Evolutionary conservation across 2,113 vertebrate species (phyloP).

Genomic region (Siniperca chuatsi): DNA sequence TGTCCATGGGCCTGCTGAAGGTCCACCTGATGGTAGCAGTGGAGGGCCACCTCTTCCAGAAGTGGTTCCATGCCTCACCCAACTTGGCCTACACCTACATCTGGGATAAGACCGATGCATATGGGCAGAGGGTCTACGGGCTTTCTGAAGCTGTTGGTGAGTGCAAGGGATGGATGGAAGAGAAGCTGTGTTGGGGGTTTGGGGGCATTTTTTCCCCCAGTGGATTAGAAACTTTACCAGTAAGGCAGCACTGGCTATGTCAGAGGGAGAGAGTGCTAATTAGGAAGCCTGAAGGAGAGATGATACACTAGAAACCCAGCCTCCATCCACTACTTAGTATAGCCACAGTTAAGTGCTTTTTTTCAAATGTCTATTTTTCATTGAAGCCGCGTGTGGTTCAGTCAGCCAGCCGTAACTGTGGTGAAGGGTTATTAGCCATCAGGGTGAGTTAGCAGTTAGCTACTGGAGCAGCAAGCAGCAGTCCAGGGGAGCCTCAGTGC

Average conservation of each 20-base stretch:
- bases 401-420: constrained; percentile 74
- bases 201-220: constrained; percentile 9
- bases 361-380: constrained; percentile 73
- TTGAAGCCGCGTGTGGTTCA: constrained; percentile 67
- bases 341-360: constrained; percentile 68
- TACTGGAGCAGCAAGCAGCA: constrained; percentile 71
- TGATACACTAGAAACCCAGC: constrained; percentile 66
- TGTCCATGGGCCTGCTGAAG: constrained; percentile 96
- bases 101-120: constrained; percentile 99
- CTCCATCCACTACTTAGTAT: constrained; percentile 48
- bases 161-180: constrained; percentile 64
- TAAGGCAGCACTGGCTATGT: constrained; percentile 55
- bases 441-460: constrained; percentile 79
- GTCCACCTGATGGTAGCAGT: constrained; percentile 99
- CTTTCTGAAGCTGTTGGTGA: constrained; percentile 96
- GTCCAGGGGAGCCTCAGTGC: constrained; percentile 67
- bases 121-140: constrained; percentile 95
- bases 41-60: constrained; percentile 98
- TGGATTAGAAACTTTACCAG: constrained; percentile 57
- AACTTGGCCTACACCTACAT: constrained; percentile 98
- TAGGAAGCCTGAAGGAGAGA: constrained; percentile 67
- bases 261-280: constrained; percentile 68
- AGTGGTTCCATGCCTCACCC: constrained; percentile 96
- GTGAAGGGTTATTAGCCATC: constrained; percentile 82
- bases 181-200: background rate